Base-by-base conservation (phyloP, 2,888 invertebrate species). In the Dyspetes luteomarginatus region DNA sequence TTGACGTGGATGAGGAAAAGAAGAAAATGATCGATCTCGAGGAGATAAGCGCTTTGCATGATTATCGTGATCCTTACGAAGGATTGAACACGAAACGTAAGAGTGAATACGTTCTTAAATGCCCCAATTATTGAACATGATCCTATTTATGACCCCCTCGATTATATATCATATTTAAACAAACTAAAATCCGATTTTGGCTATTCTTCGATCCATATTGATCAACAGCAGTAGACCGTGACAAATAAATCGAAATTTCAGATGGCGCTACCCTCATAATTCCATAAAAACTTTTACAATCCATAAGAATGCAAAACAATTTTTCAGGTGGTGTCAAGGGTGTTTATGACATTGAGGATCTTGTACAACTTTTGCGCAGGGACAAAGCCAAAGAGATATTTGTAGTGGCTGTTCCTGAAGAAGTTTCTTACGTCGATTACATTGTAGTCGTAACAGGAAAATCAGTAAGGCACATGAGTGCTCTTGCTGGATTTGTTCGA, bases 281-380 rank as follows among this genome's bases (percentile, higher is more conserved):
- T n/a, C n/a, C n/a, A n/a, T n/a, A n/a, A n/a, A n/a, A n/a, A n/a
- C n/a, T n/a, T n/a, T n/a, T n/a, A n/a, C 12, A 24, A n/a, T 19
- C 7, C 15, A 19, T 28, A 62, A 52, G 19, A 9, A 24, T 45
- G 4, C 1, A 12, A 1, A 56, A 22, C 19, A 0, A 17, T 7
- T 24, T 22, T 93, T 58, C 89, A 98, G 98, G 96, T 90, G 98
- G 98, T 12, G 87, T 93, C 79, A 93, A 91, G 83, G 98, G 98
- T 30, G 98, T 98, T 0, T 98, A 95, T 92, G 98, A 98, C 86
- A 94, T 98, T 55, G 96, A 97, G 89, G 97, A 98, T 83, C 92
- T 98, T 60, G 95, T 98, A 0, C 94, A 95, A 17, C 92, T 97
- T 24, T 92, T 99, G 28, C 93, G 94, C 83, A 94, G 94, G 88